A percentile compares a stretch with the other conserved stretches of the same genome.
These are phyloP conservation scores for Saxidomus purpurata DNA, from an alignment of 1,140 invertebrate genomes.

Conservation along the genomic window DNA sequence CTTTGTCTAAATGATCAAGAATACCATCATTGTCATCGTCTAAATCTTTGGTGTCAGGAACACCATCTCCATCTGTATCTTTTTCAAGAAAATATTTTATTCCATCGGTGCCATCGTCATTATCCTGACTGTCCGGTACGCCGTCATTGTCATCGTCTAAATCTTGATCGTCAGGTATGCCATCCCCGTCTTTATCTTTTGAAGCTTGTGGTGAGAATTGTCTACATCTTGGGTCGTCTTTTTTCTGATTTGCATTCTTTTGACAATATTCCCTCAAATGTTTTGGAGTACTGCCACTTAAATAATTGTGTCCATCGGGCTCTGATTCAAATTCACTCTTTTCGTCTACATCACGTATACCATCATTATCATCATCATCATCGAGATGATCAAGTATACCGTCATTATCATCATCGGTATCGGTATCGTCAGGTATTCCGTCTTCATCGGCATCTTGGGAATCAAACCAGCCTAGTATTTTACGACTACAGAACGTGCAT, in stretches of 20 bases:
- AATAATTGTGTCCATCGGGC: slow-evolving; percentile 78
- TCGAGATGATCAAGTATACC: slow-evolving; percentile 60
- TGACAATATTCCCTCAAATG: slow-evolving; percentile 69
- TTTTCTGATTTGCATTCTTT: slow-evolving; percentile 75
- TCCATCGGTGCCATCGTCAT: slow-evolving; percentile 74
- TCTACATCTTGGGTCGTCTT: slow-evolving; percentile 73
- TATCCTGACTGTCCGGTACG: slow-evolving; percentile 74
- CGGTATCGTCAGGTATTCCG: slow-evolving; percentile 80
- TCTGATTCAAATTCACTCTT: slow-evolving; percentile 78
- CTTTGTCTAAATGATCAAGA: slow-evolving; percentile 46
- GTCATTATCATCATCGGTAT: slow-evolving; percentile 76
- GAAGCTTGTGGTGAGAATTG: slow-evolving; percentile 75
- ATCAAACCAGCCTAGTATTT: slow-evolving; percentile 68
- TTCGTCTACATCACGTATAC: slow-evolving; percentile 79
- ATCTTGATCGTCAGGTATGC: slow-evolving; percentile 78
- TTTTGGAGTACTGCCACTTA: slow-evolving; percentile 82
- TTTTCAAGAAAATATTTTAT: slow-evolving; percentile 73
- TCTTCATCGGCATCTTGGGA: slow-evolving; percentile 74
- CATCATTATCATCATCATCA: slow-evolving; percentile 74
- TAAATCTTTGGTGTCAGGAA: slow-evolving; percentile 71
- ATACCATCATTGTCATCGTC: slow-evolving; percentile 60
- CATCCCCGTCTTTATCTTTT: slow-evolving; percentile 80
- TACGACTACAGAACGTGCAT: slow-evolving; percentile 17
- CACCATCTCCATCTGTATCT: slow-evolving; percentile 76
- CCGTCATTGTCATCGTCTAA: slow-evolving; percentile 79